phyloP scores from a whole-genome alignment of 2,797 vertebrate genomes.

The Lemur catta region DNA sequence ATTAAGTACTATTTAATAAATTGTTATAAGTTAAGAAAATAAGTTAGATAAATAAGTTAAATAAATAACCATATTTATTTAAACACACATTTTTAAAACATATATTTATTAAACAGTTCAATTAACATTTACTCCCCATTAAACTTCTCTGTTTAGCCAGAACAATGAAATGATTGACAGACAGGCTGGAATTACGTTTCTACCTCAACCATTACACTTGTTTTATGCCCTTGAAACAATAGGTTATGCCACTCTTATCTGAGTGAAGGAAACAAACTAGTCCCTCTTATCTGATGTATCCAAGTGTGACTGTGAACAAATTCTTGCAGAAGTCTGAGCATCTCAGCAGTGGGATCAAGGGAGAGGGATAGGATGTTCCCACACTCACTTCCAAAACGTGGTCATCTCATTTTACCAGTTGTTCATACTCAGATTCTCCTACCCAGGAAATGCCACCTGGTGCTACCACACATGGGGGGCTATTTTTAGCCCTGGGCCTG shows the following conservation, averaged over 20 bases:
- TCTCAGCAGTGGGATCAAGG: background rate
- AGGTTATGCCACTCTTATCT: background rate
- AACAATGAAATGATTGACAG: background rate
- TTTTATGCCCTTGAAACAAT: background rate
- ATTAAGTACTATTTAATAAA: background rate
- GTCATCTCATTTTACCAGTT: background rate
- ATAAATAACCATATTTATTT: background rate
- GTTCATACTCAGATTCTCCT: background rate
- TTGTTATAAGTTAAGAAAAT: background rate
- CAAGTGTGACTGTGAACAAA: background rate
- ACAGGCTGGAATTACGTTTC: background rate
- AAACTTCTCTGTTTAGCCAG: background rate
- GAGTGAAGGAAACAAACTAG: background rate
- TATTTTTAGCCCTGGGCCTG: slow-evolving; percentile 45
- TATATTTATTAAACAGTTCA: background rate
- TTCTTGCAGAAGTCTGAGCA: background rate
- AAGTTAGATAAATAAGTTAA: background rate
- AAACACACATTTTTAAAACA: background rate
- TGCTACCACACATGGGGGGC: background rate
- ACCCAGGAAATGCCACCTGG: background rate
- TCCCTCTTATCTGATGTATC: background rate
- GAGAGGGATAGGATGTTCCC: background rate
- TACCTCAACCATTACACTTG: background rate
- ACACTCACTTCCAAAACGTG: background rate
- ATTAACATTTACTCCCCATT: background rate